phyloP scores from a whole-genome alignment of 2,113 vertebrate species.

The cat (Felis catus) region F.catus_Fca126_mat1.0 CM031420.1:119530501-119531000 shows the following conservation, averaged over 20 bases:
- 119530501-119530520: conserved; percentile 64
- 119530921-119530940: conserved; percentile 22
- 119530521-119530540: conserved; percentile 23
- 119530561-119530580: background rate
- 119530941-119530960: conserved; percentile 46
- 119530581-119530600: background rate
- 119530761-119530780: conserved; percentile 59
- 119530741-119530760: conserved; percentile 48
- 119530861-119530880: conserved; percentile 14
- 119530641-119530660: background rate
- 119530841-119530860: conserved; percentile 47
- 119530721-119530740: conserved; percentile 19
- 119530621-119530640: conserved; percentile 37
- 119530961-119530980: background rate
- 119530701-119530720: conserved; percentile 6
- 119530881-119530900: background rate
- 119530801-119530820: conserved; percentile 56
- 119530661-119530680: conserved; percentile 10
- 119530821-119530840: background rate
- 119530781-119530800: conserved; percentile 54
- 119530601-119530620: background rate
- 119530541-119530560: conserved; percentile 3
- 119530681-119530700: background rate
- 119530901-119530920: conserved; percentile 19
- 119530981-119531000: background rate